Percentiles rank a stretch among this genome's conserved stretches.
Evolutionary conservation across 2,888 invertebrate species (phyloP).

Genomic region (Habrosyne pyritoides): DNA sequence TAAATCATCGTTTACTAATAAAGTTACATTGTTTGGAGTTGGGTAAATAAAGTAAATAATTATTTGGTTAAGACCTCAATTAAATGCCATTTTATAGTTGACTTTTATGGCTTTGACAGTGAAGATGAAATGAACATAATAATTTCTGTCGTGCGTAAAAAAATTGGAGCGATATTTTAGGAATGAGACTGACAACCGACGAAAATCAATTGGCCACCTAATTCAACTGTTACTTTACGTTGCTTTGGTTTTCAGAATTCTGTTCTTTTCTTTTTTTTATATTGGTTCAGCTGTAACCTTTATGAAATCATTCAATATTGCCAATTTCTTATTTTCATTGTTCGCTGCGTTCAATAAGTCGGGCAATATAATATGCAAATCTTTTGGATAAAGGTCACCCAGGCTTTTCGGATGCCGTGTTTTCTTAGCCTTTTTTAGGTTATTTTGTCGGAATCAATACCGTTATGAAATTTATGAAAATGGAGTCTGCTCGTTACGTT

Average conservation of each 20-base stretch:
- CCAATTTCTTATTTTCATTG: neutral
- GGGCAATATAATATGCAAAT: neutral
- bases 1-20: too few species aligned
- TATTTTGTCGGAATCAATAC: neutral
- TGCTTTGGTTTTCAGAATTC: too few species aligned
- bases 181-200: neutral
- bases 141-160: neutral
- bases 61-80: too few species aligned
- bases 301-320: neutral
- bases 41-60: too few species aligned
- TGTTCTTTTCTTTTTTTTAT: too few species aligned
- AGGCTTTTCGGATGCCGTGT: neutral
- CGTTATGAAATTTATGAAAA: neutral
- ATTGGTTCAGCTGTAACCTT: neutral
- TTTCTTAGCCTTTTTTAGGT: neutral
- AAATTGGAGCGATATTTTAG: neutral
- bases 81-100: too few species aligned
- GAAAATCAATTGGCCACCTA: neutral
- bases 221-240: neutral
- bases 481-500: neutral
- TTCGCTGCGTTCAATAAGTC: neutral
- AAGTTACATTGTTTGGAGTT: too few species aligned
- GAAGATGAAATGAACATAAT: neutral
- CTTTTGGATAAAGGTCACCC: neutral
- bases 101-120: too few species aligned